Evolutionary conservation across 2,113 vertebrate genomes (phyloP), one percentile per base, ranked within the genome.

Genomic region (Rhinichthys klamathensis): DNA sequence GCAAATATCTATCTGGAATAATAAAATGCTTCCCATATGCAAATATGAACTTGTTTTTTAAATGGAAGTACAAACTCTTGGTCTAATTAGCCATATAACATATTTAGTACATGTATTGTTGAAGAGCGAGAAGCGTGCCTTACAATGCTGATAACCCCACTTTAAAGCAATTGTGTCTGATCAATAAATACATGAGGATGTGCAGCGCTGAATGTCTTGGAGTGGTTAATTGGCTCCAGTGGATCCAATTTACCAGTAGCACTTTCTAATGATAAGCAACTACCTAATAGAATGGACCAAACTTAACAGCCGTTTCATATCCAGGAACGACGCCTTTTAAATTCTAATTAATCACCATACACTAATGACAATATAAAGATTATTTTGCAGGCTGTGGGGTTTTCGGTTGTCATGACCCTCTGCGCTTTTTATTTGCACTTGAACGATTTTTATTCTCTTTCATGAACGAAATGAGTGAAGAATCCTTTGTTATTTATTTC

Each of bases 181-280:
- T 88, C 83, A 82, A 88, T 88, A 85, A 85, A 77, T 82, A 82
- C 70, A 85, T 49, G 79, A 35, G 75, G 27, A 30, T 27, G 27
- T n/a, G n/a, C 13, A 58, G 79, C 21, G 60, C 56, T 82, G 61
- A 35, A 30, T 30, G 61, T 58, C 84, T 83, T 49, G 21, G 30
- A 82, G 75, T 63, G 84, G 80, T 88, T 88, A 85, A 88, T 88
- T 88, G 84, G 87, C 72, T 85, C 84, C 80, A 79, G 73, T 85
- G 87, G 87, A 85, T 88, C 87, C 79, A 85, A 85, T 88, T 88
- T 85, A 83, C 51, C 51, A 75, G n/a, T 61, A 38, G 32, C 49
- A 72, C 72, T 56, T 79, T 73, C 56, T 78, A 85, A 88, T 82
- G 80, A 82, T 82, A 77, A 80, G 65, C 44, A 27, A 21, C 63